These are phyloP conservation scores for Ctenochaetus hawaiiensis DNA, from an alignment of 2,797 vertebrate genomes.

Conservation along the genomic window DNA sequence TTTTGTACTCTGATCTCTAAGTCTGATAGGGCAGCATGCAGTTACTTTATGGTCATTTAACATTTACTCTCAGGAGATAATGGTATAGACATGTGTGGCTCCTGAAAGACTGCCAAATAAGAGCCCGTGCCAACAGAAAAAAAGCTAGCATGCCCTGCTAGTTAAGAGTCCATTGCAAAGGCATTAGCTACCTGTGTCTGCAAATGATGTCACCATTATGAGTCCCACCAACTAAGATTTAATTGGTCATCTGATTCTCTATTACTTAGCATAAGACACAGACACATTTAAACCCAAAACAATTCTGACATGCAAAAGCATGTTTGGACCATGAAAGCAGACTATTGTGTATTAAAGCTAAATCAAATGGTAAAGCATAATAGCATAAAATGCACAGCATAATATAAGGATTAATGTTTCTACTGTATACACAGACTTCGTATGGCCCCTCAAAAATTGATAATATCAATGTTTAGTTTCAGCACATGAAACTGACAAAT, in stretches of 20 bases:
- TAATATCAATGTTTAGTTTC: neutral
- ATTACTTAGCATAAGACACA: slow-evolving; percentile 3
- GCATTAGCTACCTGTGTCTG: neutral
- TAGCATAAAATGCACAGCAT: neutral
- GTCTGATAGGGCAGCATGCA: slow-evolving; percentile 14
- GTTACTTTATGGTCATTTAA: slow-evolving; percentile 4
- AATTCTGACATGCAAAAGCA: neutral
- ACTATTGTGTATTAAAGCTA: neutral
- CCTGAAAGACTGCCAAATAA: neutral
- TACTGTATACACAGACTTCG: neutral
- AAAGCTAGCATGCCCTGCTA: neutral
- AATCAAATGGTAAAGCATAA: neutral
- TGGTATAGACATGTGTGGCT: neutral
- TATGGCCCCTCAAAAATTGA: neutral
- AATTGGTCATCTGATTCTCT: neutral
- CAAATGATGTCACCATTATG: neutral
- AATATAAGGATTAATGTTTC: neutral
- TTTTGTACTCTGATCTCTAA: slow-evolving; percentile 33
- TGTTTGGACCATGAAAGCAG: neutral
- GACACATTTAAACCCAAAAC: neutral
- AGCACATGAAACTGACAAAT: neutral
- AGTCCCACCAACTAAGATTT: neutral
- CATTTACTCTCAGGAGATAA: slow-evolving; percentile 13
- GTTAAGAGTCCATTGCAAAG: neutral
- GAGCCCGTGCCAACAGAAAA: neutral